Evolutionary conservation across 2,888 invertebrate genomes (phyloP).

Genomic region (Drosophila gaucha): DNA sequence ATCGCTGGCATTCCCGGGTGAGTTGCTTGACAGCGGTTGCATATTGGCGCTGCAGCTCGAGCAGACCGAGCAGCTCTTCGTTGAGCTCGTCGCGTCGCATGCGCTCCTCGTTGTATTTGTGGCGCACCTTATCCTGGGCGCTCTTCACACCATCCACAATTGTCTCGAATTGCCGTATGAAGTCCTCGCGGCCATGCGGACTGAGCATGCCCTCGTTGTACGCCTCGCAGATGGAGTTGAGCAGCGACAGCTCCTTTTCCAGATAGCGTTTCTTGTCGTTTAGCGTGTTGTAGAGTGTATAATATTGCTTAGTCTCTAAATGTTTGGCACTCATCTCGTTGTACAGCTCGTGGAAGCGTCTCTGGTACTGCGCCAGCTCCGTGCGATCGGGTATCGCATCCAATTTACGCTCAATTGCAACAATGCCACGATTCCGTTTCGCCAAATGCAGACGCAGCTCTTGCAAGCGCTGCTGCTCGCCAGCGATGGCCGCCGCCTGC

Average conservation of each 20-base stretch:
- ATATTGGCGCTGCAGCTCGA: constrained; percentile 91
- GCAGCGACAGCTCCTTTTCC: constrained; percentile 94
- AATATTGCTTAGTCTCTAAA: constrained; percentile 98
- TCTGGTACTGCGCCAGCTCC: constrained; percentile 97
- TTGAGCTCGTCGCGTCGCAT: constrained; percentile 88
- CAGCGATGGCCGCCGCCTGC: constrained; percentile 87
- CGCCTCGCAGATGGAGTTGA: constrained; percentile 95
- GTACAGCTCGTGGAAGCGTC: constrained; percentile 97
- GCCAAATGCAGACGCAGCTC: constrained; percentile 89
- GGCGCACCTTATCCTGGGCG: constrained; percentile 91
- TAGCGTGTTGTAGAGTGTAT: constrained; percentile 96
- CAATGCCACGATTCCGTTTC: constrained; percentile 91
- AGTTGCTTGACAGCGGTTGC: constrained; percentile 91
- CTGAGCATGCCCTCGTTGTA: constrained; percentile 95
- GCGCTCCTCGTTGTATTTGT: constrained; percentile 88
- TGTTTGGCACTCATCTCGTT: constrained; percentile 98
- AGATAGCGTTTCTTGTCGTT: constrained; percentile 97
- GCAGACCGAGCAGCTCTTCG: constrained; percentile 86
- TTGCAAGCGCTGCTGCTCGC: constrained; percentile 88
- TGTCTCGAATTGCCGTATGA: constrained; percentile 94
- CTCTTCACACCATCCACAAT: constrained; percentile 96
- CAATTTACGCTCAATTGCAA: constrained; percentile 92
- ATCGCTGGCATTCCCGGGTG: constrained; percentile 90
- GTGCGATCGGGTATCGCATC: constrained; percentile 97
- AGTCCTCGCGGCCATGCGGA: constrained; percentile 92